Evolutionary conservation across 2,113 vertebrate species (phyloP), one percentile per base, ranked within the genome.

Genomic region (Azemiops feae): DNA sequence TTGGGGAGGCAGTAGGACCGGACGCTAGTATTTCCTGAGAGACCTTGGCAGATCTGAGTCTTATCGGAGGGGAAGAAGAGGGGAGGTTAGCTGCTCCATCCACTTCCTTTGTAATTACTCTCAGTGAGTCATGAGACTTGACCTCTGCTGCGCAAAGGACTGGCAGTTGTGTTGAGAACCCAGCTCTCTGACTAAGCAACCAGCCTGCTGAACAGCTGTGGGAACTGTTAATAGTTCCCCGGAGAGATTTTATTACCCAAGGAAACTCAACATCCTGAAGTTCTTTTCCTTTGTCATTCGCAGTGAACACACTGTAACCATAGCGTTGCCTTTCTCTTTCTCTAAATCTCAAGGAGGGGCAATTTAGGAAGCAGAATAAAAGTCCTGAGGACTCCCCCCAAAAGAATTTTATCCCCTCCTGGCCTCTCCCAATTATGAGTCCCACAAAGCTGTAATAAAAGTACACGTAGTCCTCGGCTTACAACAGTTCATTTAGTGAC

Each of bases 101-200:
- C 20, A 23, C 74, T 92, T 60, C 88, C 50, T 94, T 92, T 52
- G 25, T 25, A 86, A 86, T 92, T 85, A 86, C 43, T 89, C 74
- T 8, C 12, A 10, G 34, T 94, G 91, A 93, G 34, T 94, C 85
- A 55, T 54, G 87, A 10, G 20, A 7, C 74, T 87, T 89, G 74
- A 81, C 81, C 43, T 92, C 69, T 34, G 20, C 69, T 34, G 20
- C 25, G 52, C 2, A 11, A n/a, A 85, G 30, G 54, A 87, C 54
- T 16, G 20, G 30, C 39, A 14, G 10, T 54, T 64, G 90, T 58
- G 45, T n/a, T 89, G 55, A 81, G 23, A 23, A 45, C 34, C 25
- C 27, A 14, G 12, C 55, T 52, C 60, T 81, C 9, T 3, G 57
- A 55, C 55, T 16, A 85, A 30, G 30, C n/a, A 5, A 18, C 54